phyloP scores from a whole-genome alignment of 2,888 invertebrate species.

The Tryphoninae sp. region DNA sequence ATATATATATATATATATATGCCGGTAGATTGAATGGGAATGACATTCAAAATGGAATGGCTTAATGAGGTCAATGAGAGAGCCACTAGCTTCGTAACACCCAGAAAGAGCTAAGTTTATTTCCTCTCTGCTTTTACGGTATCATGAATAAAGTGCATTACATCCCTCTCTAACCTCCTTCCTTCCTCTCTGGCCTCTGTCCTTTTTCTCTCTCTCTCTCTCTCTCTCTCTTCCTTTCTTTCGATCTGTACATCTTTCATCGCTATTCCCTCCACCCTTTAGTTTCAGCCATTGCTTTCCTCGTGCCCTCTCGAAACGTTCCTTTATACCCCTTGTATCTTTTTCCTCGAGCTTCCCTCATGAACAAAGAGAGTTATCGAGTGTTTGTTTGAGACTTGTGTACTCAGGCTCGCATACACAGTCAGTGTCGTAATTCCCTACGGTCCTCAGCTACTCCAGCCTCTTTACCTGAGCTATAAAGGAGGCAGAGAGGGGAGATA shows the following conservation, averaged over 20 bases:
- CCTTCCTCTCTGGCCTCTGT: not conserved
- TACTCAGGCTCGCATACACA: conserved; percentile 62
- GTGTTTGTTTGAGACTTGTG: conserved; percentile 64
- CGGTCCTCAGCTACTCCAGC: not conserved
- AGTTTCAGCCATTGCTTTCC: conserved; percentile 3
- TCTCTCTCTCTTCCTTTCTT: conserved; percentile 26
- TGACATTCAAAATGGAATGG: conserved; percentile 42
- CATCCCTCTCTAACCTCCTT: conserved; percentile 5
- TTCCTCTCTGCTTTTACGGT: conserved; percentile 43
- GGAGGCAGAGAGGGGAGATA: conserved; percentile 1
- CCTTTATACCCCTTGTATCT: conserved; percentile 59
- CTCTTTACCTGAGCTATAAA: not conserved
- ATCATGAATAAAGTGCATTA: conserved; percentile 56
- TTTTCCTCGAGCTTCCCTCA: conserved; percentile 54
- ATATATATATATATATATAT: not conserved
- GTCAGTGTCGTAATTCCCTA: conserved; percentile 35
- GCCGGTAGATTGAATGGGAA: not conserved
- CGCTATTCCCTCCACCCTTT: not conserved
- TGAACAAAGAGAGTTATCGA: conserved; percentile 59
- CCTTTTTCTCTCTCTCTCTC: conserved; percentile 34
- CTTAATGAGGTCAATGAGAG: conserved; percentile 57
- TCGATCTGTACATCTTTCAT: conserved; percentile 2
- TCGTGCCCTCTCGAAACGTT: conserved; percentile 36
- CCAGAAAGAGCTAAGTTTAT: conserved; percentile 56
- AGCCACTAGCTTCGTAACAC: conserved; percentile 51